A percentile compares a stretch with the other conserved stretches of the same genome.
Conservation (phyloP, 2,113 vertebrate species). For the Syngnathus typhle region DNA sequence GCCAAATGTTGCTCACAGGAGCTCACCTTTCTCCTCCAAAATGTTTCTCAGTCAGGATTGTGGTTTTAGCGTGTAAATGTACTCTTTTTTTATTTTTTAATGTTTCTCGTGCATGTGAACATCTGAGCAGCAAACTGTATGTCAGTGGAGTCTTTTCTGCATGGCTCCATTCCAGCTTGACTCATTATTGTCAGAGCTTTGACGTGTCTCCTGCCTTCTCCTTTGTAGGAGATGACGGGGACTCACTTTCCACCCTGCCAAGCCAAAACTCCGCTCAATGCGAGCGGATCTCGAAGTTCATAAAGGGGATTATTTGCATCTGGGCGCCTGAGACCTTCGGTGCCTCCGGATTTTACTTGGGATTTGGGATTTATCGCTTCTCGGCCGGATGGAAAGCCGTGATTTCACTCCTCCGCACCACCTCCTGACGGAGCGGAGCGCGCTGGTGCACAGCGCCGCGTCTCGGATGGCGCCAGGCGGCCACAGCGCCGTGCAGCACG, state of each 20-base stretch:
- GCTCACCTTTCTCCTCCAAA: not conserved
- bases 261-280: slow-evolving; percentile 64
- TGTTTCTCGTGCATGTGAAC: slow-evolving; percentile 28
- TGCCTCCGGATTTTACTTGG: slow-evolving; percentile 65
- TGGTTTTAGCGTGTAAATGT: not conserved
- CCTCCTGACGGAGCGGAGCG: slow-evolving; percentile 85
- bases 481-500: slow-evolving; percentile 80
- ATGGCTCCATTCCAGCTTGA: slow-evolving; percentile 36
- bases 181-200: slow-evolving; percentile 57
- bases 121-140: slow-evolving; percentile 29
- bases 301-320: slow-evolving; percentile 75
- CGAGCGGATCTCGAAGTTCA: slow-evolving; percentile 68
- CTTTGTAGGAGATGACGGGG: slow-evolving; percentile 73
- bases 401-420: slow-evolving; percentile 90
- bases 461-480: slow-evolving; percentile 78
- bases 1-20: slow-evolving; percentile 10
- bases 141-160: slow-evolving; percentile 32
- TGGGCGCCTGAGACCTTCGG: slow-evolving; percentile 63
- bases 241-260: slow-evolving; percentile 62
- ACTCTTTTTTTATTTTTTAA: slow-evolving; percentile 2
- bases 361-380: slow-evolving; percentile 75
- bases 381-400: slow-evolving; percentile 84
- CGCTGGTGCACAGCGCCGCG: slow-evolving; percentile 81
- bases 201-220: slow-evolving; percentile 57
- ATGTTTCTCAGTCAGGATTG: not conserved